Conservation (phyloP, 2,888 invertebrate genomes). For the Ormyrus rosae region DNA sequence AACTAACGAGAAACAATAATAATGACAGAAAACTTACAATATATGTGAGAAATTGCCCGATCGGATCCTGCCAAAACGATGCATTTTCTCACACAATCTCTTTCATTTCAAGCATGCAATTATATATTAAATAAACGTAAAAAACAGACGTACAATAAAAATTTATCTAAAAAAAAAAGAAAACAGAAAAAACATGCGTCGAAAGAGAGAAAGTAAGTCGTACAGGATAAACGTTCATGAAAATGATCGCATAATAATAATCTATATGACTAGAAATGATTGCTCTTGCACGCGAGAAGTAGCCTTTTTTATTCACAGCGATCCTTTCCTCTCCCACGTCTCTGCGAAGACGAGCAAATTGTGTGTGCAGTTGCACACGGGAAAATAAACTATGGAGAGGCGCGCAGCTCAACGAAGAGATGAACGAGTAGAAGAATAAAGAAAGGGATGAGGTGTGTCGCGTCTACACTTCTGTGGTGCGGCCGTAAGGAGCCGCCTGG, state of each 20-base stretch:
- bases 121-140: conserved; percentile 37
- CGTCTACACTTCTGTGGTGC: conserved; percentile 74
- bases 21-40: conserved; percentile 24
- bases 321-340: background rate
- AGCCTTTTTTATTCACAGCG: conserved; percentile 29
- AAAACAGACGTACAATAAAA: conserved; percentile 38
- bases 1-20: conserved; percentile 37
- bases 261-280: conserved; percentile 58
- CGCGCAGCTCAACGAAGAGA: conserved; percentile 29
- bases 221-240: conserved; percentile 29
- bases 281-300: conserved; percentile 52
- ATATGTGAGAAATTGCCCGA: conserved; percentile 57
- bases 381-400: conserved; percentile 20
- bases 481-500: conserved; percentile 66
- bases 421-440: conserved; percentile 48
- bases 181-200: conserved; percentile 25
- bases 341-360: background rate
- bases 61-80: conserved; percentile 72
- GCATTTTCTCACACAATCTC: conserved; percentile 48
- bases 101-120: conserved; percentile 46
- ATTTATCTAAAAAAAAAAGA: conserved; percentile 30
- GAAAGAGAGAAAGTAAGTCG: conserved; percentile 33
- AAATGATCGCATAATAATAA: conserved; percentile 42
- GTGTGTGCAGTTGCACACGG: background rate
- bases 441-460: conserved; percentile 53